Base-by-base conservation (phyloP, 2,113 vertebrate species). In the Trogon melanurus region DNA sequence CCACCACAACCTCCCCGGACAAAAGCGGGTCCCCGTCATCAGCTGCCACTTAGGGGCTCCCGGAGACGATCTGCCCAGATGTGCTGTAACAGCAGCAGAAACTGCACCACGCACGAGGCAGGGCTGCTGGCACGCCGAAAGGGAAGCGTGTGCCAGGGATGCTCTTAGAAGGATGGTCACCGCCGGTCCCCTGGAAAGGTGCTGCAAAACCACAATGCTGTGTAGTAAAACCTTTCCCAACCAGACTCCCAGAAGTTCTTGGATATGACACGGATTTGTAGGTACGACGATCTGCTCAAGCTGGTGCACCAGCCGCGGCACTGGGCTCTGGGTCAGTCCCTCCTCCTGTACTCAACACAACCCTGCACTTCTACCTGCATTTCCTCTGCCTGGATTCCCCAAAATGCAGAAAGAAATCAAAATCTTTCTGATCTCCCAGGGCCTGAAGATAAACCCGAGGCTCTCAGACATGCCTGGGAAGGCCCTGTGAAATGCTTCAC, bases 181-280 rank as follows among this genome's bases (percentile, higher is more conserved):
- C 5, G 1, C 5, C 2, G 0, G 25, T 8, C 30, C 0, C 1
- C 36, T 70, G 79, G 56, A 44, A 44, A 67, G 3, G 2, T 14
- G 10, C 65, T 11, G 0, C 51, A 53, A 54, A 5, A 66, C 4
- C 80, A 13, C 50, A 5, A 12, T 1, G 21, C n/a, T 47, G 16
- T 5, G 19, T 72, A 4, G 9, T 7, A 36, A 91, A 85, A 5
- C 32, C 45, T 50, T 32, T 57, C 54, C 69, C 21, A 58, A 27
- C 41, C 16, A 66, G 69, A 10, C 1, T 12, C 32, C n/a, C 26
- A n/a, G 48, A n/a, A 91, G 38, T 10, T 19, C 20, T 1, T 3
- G 16, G 44, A 13, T 11, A 22, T 20, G 29, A 32, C 29, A 2
- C 1, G 34, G 45, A 61, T 54, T 15, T 27, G 41, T 4, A n/a